Evolutionary conservation across 2,888 invertebrate genomes (phyloP).

Genomic region (Teleiodes luculella): DNA sequence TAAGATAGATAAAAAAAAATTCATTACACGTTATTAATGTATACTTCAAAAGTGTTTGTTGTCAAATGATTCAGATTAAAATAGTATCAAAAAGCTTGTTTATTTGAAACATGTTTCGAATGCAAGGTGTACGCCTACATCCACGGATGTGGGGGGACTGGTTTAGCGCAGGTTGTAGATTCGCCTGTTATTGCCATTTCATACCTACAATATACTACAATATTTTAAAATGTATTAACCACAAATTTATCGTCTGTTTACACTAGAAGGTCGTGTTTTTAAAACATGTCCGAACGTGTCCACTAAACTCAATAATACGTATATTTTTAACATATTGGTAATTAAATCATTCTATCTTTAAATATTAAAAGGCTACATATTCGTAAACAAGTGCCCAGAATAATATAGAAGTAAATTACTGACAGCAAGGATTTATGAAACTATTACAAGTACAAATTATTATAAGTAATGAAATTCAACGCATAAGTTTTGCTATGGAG

Average conservation of each 20-base stretch:
- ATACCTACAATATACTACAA: slow-evolving; percentile 2
- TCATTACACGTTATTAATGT: too few species aligned
- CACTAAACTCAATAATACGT: not conserved
- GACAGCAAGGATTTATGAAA: not conserved
- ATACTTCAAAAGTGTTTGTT: not conserved
- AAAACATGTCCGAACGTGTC: not conserved
- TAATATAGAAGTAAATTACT: too few species aligned
- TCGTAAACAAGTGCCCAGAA: too few species aligned
- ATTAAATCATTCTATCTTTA: too few species aligned
- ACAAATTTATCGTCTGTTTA: not conserved
- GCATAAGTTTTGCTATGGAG: slow-evolving; percentile 21
- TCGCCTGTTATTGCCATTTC: slow-evolving; percentile 18
- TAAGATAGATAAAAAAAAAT: too few species aligned
- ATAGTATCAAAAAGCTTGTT: slow-evolving; percentile 16
- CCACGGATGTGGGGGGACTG: slow-evolving; percentile 31
- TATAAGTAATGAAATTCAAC: slow-evolving; percentile 28
- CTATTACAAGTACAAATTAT: slow-evolving; percentile 30
- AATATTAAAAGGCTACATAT: too few species aligned
- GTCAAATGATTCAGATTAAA: slow-evolving; percentile 16
- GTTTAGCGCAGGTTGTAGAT: slow-evolving; percentile 33
- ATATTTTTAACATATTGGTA: too few species aligned
- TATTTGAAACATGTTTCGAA: slow-evolving; percentile 20
- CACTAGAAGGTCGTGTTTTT: too few species aligned
- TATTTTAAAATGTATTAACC: not conserved
- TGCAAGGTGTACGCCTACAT: slow-evolving; percentile 28